A percentile compares a stretch with the other conserved stretches of the same genome.
Evolutionary conservation across 2,888 invertebrate genomes (phyloP).

Genomic region (Synergus laeviventris): DNA sequence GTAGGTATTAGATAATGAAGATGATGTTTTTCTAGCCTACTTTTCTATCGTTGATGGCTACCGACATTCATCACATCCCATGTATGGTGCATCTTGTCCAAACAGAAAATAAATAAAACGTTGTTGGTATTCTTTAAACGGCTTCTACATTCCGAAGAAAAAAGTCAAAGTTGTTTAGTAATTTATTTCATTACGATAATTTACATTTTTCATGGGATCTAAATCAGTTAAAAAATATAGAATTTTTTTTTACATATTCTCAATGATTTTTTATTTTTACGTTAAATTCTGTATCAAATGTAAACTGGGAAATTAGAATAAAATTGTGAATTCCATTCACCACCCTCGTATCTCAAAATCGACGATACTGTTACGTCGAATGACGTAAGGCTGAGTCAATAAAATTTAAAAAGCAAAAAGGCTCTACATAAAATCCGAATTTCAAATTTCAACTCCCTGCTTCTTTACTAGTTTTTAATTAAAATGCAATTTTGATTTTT

Average conservation of each 20-base stretch:
- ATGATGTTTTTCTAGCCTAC: too few species aligned
- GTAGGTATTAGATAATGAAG: too few species aligned
- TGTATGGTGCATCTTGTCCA: neutral
- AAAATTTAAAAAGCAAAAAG: neutral
- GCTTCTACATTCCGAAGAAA: neutral
- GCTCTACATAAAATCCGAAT: slow-evolving; percentile 16
- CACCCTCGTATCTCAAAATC: slow-evolving; percentile 47
- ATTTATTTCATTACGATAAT: neutral
- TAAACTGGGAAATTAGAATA: neutral
- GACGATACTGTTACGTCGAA: slow-evolving; percentile 54
- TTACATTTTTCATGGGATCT: neutral
- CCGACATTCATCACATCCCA: neutral
- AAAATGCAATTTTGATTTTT: neutral
- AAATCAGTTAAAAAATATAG: neutral
- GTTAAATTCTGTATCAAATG: neutral
- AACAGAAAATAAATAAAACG: too few species aligned
- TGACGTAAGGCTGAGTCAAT: slow-evolving; percentile 50
- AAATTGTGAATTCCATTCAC: slow-evolving; percentile 43
- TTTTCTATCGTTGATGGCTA: neutral
- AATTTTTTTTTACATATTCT: neutral
- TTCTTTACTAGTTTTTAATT: neutral
- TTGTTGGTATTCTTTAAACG: neutral
- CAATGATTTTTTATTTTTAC: too few species aligned
- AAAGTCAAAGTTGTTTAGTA: neutral
- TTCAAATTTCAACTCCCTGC: neutral